phyloP scores from a whole-genome alignment of 2,888 invertebrate species.

The Liodrosophila aerea region DNA sequence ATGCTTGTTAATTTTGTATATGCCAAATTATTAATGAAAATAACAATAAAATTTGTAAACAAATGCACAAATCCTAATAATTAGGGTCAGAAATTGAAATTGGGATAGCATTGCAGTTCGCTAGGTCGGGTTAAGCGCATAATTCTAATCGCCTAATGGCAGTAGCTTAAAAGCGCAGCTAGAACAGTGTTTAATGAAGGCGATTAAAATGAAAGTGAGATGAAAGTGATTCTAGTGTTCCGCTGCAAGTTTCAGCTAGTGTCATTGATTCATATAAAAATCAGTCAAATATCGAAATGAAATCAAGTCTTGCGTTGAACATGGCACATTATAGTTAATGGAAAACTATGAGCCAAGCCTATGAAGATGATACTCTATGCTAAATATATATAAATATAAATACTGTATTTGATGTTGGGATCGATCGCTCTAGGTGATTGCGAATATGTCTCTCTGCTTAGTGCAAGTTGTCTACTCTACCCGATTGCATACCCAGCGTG shows the following conservation, averaged over 20 bases:
- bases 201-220: neutral
- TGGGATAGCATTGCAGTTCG: constrained; percentile 15
- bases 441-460: constrained; percentile 24
- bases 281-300: constrained; percentile 69
- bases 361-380: constrained; percentile 44
- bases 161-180: constrained; percentile 6
- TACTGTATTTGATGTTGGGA: constrained; percentile 42
- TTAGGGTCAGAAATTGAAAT: constrained; percentile 13
- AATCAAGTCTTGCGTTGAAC: constrained; percentile 70
- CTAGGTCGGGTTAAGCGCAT: constrained; percentile 38
- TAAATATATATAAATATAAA: constrained; percentile 13
- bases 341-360: constrained; percentile 70
- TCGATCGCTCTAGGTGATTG: constrained; percentile 19
- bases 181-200: neutral
- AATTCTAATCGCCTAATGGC: constrained; percentile 42
- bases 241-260: constrained; percentile 28
- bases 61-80: constrained; percentile 13
- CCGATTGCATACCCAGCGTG: constrained; percentile 59
- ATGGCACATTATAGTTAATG: constrained; percentile 67
- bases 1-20: constrained; percentile 64
- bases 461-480: constrained; percentile 64
- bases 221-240: neutral
- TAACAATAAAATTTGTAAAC: constrained; percentile 15
- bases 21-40: constrained; percentile 45
- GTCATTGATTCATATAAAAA: constrained; percentile 50